phyloP scores from a whole-genome alignment of 2,888 invertebrate species.

The Neocrepidodera transversa region DNA sequence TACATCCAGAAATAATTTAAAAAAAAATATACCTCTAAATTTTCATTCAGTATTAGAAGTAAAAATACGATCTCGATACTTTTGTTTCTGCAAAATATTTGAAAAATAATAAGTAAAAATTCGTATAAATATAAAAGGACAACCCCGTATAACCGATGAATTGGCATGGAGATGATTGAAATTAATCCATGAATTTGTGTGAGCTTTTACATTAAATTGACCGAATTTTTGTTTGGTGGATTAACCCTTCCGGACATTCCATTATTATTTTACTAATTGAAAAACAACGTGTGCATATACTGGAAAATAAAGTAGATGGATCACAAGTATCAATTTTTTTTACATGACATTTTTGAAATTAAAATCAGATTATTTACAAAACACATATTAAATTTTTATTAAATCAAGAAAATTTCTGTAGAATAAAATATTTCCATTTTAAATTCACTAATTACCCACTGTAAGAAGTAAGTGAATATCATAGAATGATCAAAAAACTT shows the following conservation, averaged over 20 bases:
- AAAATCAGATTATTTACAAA: too few relatives aligned
- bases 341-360: too few relatives aligned
- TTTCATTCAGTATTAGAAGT: too few relatives aligned
- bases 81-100: not conserved
- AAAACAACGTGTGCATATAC: constrained; percentile 21
- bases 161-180: constrained; percentile 25
- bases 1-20: too few relatives aligned
- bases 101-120: not conserved
- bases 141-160: constrained; percentile 25
- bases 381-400: too few relatives aligned
- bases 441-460: too few relatives aligned
- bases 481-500: too few relatives aligned
- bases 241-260: constrained; percentile 25
- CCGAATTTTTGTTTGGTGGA: constrained; percentile 30
- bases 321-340: not conserved
- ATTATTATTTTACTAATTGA: constrained; percentile 27
- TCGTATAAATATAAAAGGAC: not conserved
- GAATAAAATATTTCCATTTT: too few relatives aligned
- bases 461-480: too few relatives aligned
- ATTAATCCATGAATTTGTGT: constrained; percentile 28
- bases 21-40: too few relatives aligned
- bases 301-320: constrained; percentile 14
- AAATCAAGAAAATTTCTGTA: too few relatives aligned
- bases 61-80: too few relatives aligned
- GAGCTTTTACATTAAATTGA: constrained; percentile 28